A percentile compares a stretch with the other conserved stretches of the same genome.
phyloP scores from a whole-genome alignment of 2,888 invertebrate species.

The Drosophila paucipuncta region DNA sequence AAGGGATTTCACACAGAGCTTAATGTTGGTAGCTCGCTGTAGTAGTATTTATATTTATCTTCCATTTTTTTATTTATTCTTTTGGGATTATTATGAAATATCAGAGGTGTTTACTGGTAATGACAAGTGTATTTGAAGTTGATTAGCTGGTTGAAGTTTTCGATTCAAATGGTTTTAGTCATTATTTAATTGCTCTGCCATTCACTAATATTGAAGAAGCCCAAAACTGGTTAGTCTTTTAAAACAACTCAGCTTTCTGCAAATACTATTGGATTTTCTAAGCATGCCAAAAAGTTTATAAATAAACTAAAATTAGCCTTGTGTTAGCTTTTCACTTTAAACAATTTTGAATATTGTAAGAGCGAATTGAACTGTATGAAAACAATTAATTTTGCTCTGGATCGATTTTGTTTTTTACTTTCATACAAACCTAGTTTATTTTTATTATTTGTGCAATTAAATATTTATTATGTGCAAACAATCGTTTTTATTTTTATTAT shows the following conservation, averaged over 20 bases:
- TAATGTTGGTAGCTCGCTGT: conserved; percentile 3
- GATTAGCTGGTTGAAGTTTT: conserved; percentile 8
- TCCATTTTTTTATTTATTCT: neutral
- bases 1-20: conserved; percentile 40
- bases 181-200: neutral
- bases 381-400: too few relatives aligned
- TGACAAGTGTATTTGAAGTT: conserved; percentile 22
- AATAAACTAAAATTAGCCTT: neutral
- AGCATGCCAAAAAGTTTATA: neutral
- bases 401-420: neutral
- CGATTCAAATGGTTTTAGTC: neutral
- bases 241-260: neutral
- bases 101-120: conserved; percentile 4
- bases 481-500: neutral
- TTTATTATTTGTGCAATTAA: conserved; percentile 1
- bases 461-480: conserved; percentile 2
- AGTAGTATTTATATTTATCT: conserved; percentile 1
- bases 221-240: neutral
- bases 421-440: neutral
- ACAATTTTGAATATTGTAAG: neutral
- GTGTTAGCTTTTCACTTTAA: neutral
- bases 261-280: neutral
- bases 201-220: neutral
- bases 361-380: neutral
- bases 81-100: conserved; percentile 8